Percentiles rank a stretch among this genome's conserved stretches.
These are phyloP conservation scores for Jacana jacana DNA, from an alignment of 2,113 vertebrate genomes.

Conservation along the genomic window DNA sequence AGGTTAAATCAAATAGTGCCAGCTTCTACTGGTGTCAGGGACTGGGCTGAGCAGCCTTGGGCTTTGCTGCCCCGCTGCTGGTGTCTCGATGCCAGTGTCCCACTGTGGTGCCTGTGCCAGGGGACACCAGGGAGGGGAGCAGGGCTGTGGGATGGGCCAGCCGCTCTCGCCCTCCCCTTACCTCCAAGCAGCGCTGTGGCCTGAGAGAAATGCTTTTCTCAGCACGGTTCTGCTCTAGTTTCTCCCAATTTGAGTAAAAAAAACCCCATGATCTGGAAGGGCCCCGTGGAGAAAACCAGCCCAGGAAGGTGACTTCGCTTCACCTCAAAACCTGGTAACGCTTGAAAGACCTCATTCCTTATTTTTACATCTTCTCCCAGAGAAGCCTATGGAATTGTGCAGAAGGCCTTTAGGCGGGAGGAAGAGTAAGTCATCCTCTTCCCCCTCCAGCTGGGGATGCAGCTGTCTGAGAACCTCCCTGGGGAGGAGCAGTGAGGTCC, in stretches of 20 bases:
- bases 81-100: not conserved
- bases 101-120: not conserved
- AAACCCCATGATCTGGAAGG: not conserved
- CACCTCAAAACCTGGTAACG: slow-evolving; percentile 50
- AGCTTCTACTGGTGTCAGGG: not conserved
- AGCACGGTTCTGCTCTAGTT: slow-evolving; percentile 53
- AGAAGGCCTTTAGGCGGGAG: not conserved
- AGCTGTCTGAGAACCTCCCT: slow-evolving; percentile 9
- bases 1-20: not conserved
- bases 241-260: slow-evolving; percentile 17
- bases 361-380: slow-evolving; percentile 23
- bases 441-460: slow-evolving; percentile 6
- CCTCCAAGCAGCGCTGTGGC: not conserved
- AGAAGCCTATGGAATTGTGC: not conserved
- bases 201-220: slow-evolving; percentile 40
- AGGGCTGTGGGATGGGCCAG: not conserved
- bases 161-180: not conserved
- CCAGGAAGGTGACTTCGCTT: slow-evolving; percentile 55
- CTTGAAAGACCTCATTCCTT: slow-evolving; percentile 40
- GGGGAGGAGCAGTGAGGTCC: not conserved
- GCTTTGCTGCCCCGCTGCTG: not conserved
- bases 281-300: slow-evolving; percentile 2
- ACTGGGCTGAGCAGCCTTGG: not conserved
- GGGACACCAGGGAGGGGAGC: not conserved
- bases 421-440: slow-evolving; percentile 1